Percentiles rank a stretch among this genome's conserved stretches.
phyloP scores from a whole-genome alignment of 2,113 vertebrate genomes.

The Pachycephala philippinensis region DNA sequence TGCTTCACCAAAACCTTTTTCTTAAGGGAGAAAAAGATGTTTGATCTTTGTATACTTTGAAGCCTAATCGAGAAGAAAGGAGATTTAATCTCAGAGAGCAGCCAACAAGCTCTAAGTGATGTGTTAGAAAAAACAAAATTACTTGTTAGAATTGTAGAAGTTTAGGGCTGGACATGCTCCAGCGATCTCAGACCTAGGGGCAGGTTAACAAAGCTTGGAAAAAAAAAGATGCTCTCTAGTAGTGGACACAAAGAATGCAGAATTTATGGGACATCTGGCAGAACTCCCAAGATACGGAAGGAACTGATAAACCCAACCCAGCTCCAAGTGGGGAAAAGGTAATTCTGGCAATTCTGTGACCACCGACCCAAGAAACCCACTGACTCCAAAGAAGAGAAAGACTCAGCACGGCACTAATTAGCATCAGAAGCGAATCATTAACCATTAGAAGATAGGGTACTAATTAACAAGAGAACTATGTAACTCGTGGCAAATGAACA shows the following conservation, averaged over 20 bases:
- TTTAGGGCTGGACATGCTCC: background rate
- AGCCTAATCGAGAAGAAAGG: background rate
- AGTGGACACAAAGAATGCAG: background rate
- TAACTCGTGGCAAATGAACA: background rate
- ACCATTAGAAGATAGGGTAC: accelerated
- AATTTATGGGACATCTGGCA: background rate
- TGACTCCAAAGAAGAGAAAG: background rate
- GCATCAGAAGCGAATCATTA: background rate
- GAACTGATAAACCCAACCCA: background rate
- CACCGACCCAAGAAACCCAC: background rate
- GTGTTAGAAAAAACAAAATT: background rate
- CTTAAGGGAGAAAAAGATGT: background rate
- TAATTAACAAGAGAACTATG: background rate
- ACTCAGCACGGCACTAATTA: background rate
- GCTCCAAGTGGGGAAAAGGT: background rate
- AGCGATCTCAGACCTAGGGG: background rate
- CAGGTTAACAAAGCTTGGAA: background rate
- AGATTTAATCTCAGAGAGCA: background rate
- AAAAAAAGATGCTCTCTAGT: background rate
- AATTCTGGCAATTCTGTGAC: background rate
- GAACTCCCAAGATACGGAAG: background rate
- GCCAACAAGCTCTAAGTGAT: background rate
- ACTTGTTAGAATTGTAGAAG: background rate
- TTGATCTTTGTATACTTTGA: background rate
- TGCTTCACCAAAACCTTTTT: background rate